Evolutionary conservation across 2,113 vertebrate genomes (phyloP).

Genomic region (Dromiciops gliroides): DNA sequence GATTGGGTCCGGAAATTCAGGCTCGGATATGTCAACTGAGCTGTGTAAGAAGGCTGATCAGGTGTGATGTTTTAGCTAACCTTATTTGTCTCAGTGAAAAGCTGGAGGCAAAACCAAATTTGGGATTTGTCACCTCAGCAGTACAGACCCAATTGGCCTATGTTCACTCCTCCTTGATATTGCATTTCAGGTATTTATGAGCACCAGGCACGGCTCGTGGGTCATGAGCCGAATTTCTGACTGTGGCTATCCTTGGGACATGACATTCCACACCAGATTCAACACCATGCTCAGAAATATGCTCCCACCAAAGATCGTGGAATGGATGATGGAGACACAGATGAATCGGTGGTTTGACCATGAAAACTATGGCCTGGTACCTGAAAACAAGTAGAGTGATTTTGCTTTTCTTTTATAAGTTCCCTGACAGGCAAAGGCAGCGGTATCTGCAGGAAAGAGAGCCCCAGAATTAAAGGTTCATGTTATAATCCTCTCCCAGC

Average conservation of each 20-base stretch:
- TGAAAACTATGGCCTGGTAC: constrained; percentile 86
- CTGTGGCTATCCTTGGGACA: constrained; percentile 87
- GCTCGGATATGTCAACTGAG: constrained; percentile 86
- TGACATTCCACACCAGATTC: constrained; percentile 77
- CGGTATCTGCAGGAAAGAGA: not conserved
- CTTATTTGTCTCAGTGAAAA: not conserved
- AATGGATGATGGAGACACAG: constrained; percentile 80
- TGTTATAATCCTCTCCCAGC: not conserved
- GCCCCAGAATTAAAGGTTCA: not conserved
- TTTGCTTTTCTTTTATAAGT: constrained; percentile 25
- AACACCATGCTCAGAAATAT: constrained; percentile 68
- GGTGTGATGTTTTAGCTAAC: constrained; percentile 73
- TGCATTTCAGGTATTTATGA: constrained; percentile 87
- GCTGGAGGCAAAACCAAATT: not conserved
- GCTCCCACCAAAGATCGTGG: constrained; percentile 80
- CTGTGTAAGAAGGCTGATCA: constrained; percentile 85
- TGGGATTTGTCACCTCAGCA: not conserved
- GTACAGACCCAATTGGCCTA: no score
- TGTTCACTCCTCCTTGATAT: not conserved
- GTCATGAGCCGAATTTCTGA: constrained; percentile 83
- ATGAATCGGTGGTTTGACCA: constrained; percentile 86
- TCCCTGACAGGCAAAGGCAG: not conserved
- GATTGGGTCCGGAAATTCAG: constrained; percentile 88
- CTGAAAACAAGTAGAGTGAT: constrained; percentile 84
- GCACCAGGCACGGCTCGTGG: constrained; percentile 89